Conservation (phyloP, 2,888 invertebrate species). For the Zaprionus lineosus region DNA sequence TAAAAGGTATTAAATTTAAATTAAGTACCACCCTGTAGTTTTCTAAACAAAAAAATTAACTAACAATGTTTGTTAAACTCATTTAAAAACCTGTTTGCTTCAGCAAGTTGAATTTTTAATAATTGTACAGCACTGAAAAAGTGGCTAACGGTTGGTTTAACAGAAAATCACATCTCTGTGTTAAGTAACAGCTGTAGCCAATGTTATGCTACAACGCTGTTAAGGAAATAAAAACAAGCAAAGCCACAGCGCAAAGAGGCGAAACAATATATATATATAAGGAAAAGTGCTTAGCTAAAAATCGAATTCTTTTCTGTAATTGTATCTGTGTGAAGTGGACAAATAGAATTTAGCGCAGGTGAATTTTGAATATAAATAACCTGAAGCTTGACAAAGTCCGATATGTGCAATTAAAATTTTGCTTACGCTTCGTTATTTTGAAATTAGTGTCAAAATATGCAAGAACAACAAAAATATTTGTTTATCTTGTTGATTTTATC, state of each 20-base stretch:
- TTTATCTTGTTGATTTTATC: conserved; percentile 18
- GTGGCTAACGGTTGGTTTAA: background rate
- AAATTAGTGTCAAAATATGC: conserved; percentile 38
- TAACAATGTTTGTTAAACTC: too few relatives aligned
- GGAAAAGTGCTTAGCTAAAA: background rate
- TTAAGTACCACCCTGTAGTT: too few relatives aligned
- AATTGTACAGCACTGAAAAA: background rate
- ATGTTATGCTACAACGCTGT: background rate
- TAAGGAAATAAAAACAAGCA: background rate
- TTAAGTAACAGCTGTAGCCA: background rate
- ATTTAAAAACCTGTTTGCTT: too few relatives aligned
- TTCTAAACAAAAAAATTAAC: too few relatives aligned
- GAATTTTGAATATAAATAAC: conserved; percentile 2
- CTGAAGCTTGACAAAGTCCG: background rate
- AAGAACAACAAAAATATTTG: conserved; percentile 30
- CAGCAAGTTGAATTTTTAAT: background rate
- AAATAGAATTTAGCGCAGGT: background rate
- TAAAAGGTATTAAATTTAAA: too few relatives aligned
- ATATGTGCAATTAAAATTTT: conserved; percentile 37
- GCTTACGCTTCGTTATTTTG: conserved; percentile 30
- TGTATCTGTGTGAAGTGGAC: conserved; percentile 7
- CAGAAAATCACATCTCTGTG: background rate
- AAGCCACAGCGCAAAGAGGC: background rate
- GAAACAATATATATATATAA: background rate
- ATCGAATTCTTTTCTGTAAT: background rate